Conservation (phyloP, 2,797 vertebrate genomes). For the Rhyacichthys aspro region DNA sequence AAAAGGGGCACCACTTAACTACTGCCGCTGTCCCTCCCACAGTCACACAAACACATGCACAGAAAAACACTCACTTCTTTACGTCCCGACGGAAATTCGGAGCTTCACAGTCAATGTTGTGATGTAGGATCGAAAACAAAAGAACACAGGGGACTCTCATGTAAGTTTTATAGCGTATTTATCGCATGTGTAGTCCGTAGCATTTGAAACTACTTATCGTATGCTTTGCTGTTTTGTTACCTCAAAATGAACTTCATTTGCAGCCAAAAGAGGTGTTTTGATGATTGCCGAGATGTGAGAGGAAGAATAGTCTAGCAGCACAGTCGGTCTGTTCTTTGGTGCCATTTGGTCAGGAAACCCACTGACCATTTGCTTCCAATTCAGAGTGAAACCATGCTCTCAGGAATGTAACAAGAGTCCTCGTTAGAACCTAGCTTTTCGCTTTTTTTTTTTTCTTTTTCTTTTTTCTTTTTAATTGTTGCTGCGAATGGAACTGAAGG, state of each 20-base stretch:
- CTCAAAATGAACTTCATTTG: not conserved
- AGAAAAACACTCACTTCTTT: constrained; percentile 40
- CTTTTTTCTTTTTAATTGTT: too few relatives aligned
- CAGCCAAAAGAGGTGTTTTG: not conserved
- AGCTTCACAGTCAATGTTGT: constrained; percentile 33
- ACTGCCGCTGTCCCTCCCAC: constrained; percentile 63
- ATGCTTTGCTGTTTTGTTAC: constrained; percentile 1
- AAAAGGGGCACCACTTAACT: constrained; percentile 64
- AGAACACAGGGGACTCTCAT: constrained; percentile 48
- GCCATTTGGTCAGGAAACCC: constrained; percentile 64
- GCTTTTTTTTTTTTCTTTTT: constrained; percentile 26
- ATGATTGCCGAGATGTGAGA: constrained; percentile 12
- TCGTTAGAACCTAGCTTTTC: constrained; percentile 27
- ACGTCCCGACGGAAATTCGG: constrained; percentile 60
- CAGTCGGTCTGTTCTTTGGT: constrained; percentile 32
- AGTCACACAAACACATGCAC: constrained; percentile 38
- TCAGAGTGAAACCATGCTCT: constrained; percentile 48
- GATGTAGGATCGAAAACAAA: constrained; percentile 27
- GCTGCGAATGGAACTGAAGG: constrained; percentile 27
- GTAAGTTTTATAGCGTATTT: constrained; percentile 71
- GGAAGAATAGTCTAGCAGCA: constrained; percentile 15
- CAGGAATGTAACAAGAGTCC: constrained; percentile 51
- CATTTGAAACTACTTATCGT: constrained; percentile 15
- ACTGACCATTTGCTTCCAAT: constrained; percentile 63
- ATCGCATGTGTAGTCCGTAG: constrained; percentile 24